Evolutionary conservation across 2,888 invertebrate species (phyloP), one percentile per base, ranked within the genome.

Genomic region (Drosophila mettleri): DNA sequence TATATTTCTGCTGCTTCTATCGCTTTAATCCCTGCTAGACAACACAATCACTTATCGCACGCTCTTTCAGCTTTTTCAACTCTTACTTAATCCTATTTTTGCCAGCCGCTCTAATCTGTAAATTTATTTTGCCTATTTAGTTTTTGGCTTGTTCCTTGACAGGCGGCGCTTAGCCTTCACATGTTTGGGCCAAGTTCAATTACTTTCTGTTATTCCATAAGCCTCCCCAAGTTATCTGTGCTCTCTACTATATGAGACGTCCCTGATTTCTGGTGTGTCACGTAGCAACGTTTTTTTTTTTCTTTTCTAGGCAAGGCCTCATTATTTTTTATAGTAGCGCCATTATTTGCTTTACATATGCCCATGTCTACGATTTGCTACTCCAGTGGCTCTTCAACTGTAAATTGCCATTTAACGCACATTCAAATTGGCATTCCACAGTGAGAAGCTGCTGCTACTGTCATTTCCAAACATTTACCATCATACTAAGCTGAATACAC

Each of bases 261-360:
- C 16, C 16, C 43, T 59, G 73, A 62, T 62, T 62, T 49, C 41
- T 18, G 36, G 29, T 22, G 33, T 18, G 59, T 57, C 73, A 72
- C 68, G 72, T 72, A 36, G 59, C 36, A 8, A 20, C 57, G 36
- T 16, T 33, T 45, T 43, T 27, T 8, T 43, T 24, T 3, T 22
- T 22, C 16, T n/a, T 4, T 24, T 43, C 16, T 29, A 22, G 39
- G 61, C 59, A 67, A 60, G 38, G 85, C 62, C 64, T 87, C 87
- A 85, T 87, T 82, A 87, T 87, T 81, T 84, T 86, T 84, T 79
- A 84, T 79, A 36, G 79, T 67, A 69, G 12, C 59, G 51, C 74
- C 78, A 83, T 86, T 83, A 86, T 76, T 70, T 73, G 69, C 58
- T 29, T 69, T 86, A 66, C 86, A 85, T 80, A 74, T 80, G 86